phyloP scores from a whole-genome alignment of 2,797 vertebrate genomes.

The Eremophila alpestris region DNA sequence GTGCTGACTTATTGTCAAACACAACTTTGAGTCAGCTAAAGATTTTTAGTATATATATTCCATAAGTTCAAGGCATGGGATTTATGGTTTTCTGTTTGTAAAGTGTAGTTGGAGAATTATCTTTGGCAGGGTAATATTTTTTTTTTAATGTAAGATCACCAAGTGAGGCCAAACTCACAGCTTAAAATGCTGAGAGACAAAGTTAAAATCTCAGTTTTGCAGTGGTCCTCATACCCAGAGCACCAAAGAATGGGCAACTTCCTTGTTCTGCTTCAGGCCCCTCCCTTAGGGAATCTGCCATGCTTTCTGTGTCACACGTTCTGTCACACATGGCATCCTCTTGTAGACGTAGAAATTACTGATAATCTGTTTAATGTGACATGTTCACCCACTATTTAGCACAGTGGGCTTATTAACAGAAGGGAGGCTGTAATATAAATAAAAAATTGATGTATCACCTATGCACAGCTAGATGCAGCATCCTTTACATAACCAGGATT shows the following conservation, averaged over 20 bases:
- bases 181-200: not conserved
- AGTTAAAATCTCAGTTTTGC: not conserved
- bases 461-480: not conserved
- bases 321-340: not conserved
- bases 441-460: not conserved
- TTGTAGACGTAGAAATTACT: not conserved
- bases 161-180: not conserved
- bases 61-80: not conserved
- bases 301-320: not conserved
- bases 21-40: not conserved
- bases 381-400: not conserved
- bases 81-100: not conserved
- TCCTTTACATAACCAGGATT: not conserved
- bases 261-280: not conserved
- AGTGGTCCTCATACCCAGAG: not conserved
- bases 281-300: not conserved
- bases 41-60: not conserved
- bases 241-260: not conserved
- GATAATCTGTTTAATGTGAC: not conserved
- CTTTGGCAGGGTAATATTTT: not conserved
- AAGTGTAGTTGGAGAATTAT: not conserved
- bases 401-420: not conserved
- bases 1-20: not conserved
- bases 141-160: not conserved
- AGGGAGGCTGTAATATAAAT: not conserved